Evolutionary conservation across 2,888 invertebrate genomes (phyloP).

Genomic region (Papilio demoleus): DNA sequence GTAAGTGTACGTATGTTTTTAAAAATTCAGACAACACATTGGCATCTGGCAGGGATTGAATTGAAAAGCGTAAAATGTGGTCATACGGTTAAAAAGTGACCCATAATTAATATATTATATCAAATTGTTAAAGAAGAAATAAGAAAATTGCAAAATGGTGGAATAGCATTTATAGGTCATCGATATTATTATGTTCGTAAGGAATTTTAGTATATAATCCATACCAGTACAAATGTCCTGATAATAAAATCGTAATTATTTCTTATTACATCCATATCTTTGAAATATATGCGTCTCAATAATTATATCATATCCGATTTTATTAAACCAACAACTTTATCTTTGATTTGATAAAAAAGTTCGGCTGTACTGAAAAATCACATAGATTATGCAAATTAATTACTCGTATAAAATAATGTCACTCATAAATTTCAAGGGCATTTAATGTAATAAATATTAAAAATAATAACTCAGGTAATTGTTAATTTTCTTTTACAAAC

Average conservation of each 20-base stretch:
- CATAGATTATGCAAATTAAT: neutral
- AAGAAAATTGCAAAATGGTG: no score
- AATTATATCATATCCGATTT: neutral
- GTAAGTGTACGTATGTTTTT: no score
- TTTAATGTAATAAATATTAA: neutral
- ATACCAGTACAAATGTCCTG: neutral
- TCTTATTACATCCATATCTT: neutral
- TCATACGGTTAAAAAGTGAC: no score
- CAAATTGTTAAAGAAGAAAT: no score
- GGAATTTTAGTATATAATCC: no score
- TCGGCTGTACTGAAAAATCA: neutral
- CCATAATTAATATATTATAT: no score
- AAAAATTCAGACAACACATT: no score
- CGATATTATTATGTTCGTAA: no score
- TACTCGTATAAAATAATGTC: neutral
- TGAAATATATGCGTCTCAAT: neutral
- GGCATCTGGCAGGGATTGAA: no score
- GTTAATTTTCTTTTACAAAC: no score
- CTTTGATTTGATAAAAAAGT: constrained; percentile 10
- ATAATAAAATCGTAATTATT: neutral
- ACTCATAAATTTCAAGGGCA: neutral
- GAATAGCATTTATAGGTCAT: no score
- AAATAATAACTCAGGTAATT: neutral
- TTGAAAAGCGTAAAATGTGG: no score
- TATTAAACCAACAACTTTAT: neutral